These are phyloP conservation scores for Cistogaster globosa DNA, from an alignment of 2,888 invertebrate genomes.

Conservation along the genomic window DNA sequence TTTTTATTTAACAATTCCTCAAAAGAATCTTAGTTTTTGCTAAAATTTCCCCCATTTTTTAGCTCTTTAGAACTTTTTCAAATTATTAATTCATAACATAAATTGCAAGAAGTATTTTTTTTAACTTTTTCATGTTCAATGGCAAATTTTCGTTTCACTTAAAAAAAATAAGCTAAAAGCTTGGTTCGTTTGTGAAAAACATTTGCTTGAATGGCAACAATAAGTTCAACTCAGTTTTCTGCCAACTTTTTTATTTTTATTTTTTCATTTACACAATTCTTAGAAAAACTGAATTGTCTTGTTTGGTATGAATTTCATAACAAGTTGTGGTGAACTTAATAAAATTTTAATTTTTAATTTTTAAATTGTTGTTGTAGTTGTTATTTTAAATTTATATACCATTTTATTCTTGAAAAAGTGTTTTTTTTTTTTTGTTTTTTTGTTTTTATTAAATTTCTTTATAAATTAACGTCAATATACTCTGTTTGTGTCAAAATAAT, in stretches of 20 bases:
- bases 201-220: background rate
- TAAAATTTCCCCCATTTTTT: too few species aligned
- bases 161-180: too few species aligned
- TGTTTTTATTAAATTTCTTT: slow-evolving; percentile 53
- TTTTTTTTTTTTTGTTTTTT: slow-evolving; percentile 17
- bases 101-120: too few species aligned
- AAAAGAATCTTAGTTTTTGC: too few species aligned
- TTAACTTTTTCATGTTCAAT: too few species aligned
- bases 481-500: slow-evolving; percentile 3
- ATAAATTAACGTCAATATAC: slow-evolving; percentile 43
- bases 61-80: too few species aligned
- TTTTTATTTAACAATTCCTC: too few species aligned
- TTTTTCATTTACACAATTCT: slow-evolving; percentile 12
- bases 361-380: slow-evolving; percentile 6
- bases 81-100: too few species aligned
- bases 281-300: slow-evolving; percentile 18
- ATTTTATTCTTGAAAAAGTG: too few species aligned
- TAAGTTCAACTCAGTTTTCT: background rate
- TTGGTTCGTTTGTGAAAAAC: background rate
- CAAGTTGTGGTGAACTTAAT: slow-evolving; percentile 42
- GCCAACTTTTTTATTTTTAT: background rate
- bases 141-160: too few species aligned
- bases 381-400: slow-evolving; percentile 3
- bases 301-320: slow-evolving; percentile 39
- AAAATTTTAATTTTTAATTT: slow-evolving; percentile 25